Evolutionary conservation across 2,888 invertebrate species (phyloP), one percentile per base, ranked within the genome.

Genomic region (Pteria penguin): DNA sequence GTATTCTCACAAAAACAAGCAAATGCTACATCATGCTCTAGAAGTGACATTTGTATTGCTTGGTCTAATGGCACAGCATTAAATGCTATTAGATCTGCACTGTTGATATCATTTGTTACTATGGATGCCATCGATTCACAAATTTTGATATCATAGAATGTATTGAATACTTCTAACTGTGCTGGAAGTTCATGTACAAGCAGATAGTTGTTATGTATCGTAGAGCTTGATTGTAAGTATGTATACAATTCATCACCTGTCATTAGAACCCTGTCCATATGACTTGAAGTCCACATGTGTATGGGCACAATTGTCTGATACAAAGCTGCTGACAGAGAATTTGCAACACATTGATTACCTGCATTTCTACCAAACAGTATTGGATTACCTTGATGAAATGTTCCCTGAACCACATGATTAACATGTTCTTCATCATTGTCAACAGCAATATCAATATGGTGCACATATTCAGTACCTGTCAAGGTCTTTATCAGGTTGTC

Each of bases 261-360:
- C 4, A 54, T 31, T 2, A 67, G 29, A 3, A 67, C 31, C 1
- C 55, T 27, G 31, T 67, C 33, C 55, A 67, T 54, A 11, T 67
- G 55, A 11, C n/a, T 18, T 14, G 31, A 11, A 32, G 5, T 55
- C 67, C 67, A 67, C 1, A 29, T 52, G n/a, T 18, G 22, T 4
- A 29, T n/a, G n/a, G 29, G 27, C 33, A 55, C 55, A 55, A 55
- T 29, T 54, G 29, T n/a, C 5, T 33, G n/a, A n/a, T 31, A 67
- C 8, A 33, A 18, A 27, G 55, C 4, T 18, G 65, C 65, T 36
- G 65, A 11, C 22, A 65, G 52, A 22, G 45, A 45, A 29, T 65
- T 65, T n/a, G 55, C 55, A 8, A 67, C 67, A 67, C 67, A 67
- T 26, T 67, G 67, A 32, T 29, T 55, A 22, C 67, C 67, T 8